Percentiles rank a stretch among this genome's conserved stretches.
Conservation (phyloP, 2,113 vertebrate genomes). For the Poeciliopsis turrubarensis region DNA sequence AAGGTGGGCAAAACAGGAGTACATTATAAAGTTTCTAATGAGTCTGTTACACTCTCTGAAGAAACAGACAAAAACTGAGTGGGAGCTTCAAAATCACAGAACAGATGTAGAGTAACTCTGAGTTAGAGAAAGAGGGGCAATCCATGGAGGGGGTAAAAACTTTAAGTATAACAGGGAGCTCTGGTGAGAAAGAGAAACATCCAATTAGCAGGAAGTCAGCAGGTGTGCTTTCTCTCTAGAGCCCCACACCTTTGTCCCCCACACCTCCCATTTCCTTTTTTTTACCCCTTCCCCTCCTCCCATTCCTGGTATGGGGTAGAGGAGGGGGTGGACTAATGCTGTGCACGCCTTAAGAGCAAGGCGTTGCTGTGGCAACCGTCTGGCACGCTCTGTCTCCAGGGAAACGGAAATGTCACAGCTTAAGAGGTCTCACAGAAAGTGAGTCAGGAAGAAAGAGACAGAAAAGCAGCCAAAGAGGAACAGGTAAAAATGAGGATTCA, state of each 20-base stretch:
- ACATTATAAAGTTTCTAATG: slow-evolving; percentile 10
- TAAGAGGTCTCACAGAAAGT: slow-evolving; percentile 79
- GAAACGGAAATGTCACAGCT: slow-evolving; percentile 87
- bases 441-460: slow-evolving; percentile 56
- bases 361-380: slow-evolving; percentile 84
- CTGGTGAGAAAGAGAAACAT: slow-evolving; percentile 76
- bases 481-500: slow-evolving; percentile 62
- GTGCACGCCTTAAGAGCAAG: slow-evolving; percentile 78
- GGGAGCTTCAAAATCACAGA: slow-evolving; percentile 17
- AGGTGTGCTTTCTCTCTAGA: slow-evolving; percentile 78
- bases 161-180: slow-evolving; percentile 64
- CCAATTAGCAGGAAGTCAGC: slow-evolving; percentile 83
- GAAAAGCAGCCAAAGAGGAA: slow-evolving; percentile 41
- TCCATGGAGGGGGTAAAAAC: slow-evolving; percentile 61
- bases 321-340: slow-evolving; percentile 64
- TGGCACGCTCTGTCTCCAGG: slow-evolving; percentile 83
- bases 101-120: slow-evolving; percentile 27
- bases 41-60: slow-evolving; percentile 5
- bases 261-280: slow-evolving; percentile 33
- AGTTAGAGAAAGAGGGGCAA: slow-evolving; percentile 34
- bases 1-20: neutral
- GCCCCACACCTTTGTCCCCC: slow-evolving; percentile 27
- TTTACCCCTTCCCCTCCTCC: slow-evolving; percentile 31
- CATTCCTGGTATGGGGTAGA: slow-evolving; percentile 56
- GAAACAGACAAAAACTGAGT: slow-evolving; percentile 24